Evolutionary conservation across 2,888 invertebrate species (phyloP).

Genomic region (Boloria euphrosyne): DNA sequence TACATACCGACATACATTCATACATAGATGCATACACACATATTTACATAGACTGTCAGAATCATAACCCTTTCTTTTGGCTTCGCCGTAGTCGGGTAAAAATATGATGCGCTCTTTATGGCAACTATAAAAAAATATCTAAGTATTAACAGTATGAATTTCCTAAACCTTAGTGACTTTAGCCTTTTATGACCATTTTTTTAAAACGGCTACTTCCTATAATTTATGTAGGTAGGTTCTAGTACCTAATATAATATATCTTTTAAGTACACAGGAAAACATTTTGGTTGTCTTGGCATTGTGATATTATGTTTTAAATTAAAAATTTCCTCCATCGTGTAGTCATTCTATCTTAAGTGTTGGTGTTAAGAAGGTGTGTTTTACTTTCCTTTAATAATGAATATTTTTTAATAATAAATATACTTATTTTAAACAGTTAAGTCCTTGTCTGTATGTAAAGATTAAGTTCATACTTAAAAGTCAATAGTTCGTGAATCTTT

Average conservation of each 20-base stretch:
- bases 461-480: conserved; percentile 16
- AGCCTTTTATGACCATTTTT: too few species aligned
- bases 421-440: conserved; percentile 23
- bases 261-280: conserved; percentile 28
- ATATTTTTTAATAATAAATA: neutral
- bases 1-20: too few species aligned
- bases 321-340: conserved; percentile 20
- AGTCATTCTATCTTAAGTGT: conserved; percentile 21
- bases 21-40: too few species aligned
- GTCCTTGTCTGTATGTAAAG: conserved; percentile 27
- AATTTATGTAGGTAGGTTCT: neutral
- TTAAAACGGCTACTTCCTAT: too few species aligned
- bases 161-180: too few species aligned
- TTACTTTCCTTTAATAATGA: neutral
- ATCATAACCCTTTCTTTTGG: too few species aligned
- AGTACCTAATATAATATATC: neutral
- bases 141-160: too few species aligned
- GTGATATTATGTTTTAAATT: conserved; percentile 3
- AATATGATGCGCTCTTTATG: too few species aligned
- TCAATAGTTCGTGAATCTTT: conserved; percentile 29
- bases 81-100: too few species aligned
- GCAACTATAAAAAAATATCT: too few species aligned
- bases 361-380: conserved; percentile 4
- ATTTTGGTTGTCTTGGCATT: conserved; percentile 13
- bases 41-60: too few species aligned